Evolutionary conservation across 2,113 vertebrate genomes (phyloP).

Genomic region (Zingel zingel): DNA sequence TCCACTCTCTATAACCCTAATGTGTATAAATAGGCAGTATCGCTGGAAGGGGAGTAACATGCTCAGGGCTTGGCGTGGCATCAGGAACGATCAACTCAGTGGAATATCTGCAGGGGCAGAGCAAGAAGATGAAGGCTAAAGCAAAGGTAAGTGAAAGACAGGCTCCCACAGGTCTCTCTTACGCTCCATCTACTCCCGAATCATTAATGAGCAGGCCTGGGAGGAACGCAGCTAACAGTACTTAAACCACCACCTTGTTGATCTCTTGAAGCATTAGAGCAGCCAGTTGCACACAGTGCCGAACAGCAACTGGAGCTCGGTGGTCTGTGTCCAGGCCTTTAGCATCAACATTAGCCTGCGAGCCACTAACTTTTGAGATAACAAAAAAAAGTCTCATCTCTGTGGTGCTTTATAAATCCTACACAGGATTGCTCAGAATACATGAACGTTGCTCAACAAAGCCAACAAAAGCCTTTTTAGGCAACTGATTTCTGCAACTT

Average conservation of each 20-base stretch:
- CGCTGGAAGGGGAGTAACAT: conserved; percentile 47
- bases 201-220: conserved; percentile 34
- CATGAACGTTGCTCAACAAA: conserved; percentile 10
- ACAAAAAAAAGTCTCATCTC: not conserved
- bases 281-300: not conserved
- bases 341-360: conserved; percentile 6
- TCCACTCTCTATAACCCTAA: conserved; percentile 42
- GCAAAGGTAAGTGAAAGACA: conserved; percentile 53
- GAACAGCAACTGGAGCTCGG: not conserved
- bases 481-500: not conserved
- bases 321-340: not conserved
- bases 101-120: conserved; percentile 62
- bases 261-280: conserved; percentile 6
- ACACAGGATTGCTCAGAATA: not conserved
- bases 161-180: conserved; percentile 68
- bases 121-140: conserved; percentile 41
- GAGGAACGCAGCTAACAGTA: conserved; percentile 8
- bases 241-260: conserved; percentile 19
- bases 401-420: conserved; percentile 1
- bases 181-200: conserved; percentile 26
- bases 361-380: conserved; percentile 3
- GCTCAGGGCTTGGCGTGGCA: conserved; percentile 61
- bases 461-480: not conserved
- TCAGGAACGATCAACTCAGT: conserved; percentile 60
- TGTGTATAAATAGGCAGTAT: conserved; percentile 44